These are phyloP conservation scores for Saturnia japonica DNA, from an alignment of 2,888 invertebrate species.

Conservation along the genomic window DNA sequence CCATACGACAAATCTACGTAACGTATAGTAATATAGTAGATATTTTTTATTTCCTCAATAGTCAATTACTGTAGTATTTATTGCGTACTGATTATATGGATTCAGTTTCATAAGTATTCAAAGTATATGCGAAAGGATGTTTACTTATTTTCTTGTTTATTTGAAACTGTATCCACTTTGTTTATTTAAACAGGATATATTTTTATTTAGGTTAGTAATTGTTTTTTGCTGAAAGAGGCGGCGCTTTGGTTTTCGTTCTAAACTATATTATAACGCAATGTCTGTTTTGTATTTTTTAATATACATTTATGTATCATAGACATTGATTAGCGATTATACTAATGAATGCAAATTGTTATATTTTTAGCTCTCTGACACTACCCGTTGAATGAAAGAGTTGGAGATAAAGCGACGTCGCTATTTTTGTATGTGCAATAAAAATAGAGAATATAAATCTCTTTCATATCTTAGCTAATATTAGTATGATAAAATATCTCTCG, in stretches of 20 bases:
- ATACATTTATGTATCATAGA: constrained; percentile 29
- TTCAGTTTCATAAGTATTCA: constrained; percentile 39
- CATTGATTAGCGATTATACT: constrained; percentile 39
- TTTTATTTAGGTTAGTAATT: constrained; percentile 44
- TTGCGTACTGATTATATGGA: constrained; percentile 47
- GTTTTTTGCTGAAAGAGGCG: constrained; percentile 51
- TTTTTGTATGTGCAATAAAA: constrained; percentile 80
- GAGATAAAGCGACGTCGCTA: constrained; percentile 56
- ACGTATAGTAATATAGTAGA: constrained; percentile 25
- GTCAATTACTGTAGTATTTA: constrained; percentile 61
- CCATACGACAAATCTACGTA: constrained; percentile 1
- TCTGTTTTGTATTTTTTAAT: constrained; percentile 7
- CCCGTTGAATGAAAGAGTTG: constrained; percentile 33
- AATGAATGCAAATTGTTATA: not conserved
- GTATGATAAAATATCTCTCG: constrained; percentile 67
- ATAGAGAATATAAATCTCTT: constrained; percentile 64
- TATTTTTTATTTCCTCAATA: constrained; percentile 54
- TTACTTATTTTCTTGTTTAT: constrained; percentile 22
- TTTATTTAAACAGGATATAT: constrained; percentile 34
- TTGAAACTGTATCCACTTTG: constrained; percentile 47
- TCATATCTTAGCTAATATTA: constrained; percentile 79
- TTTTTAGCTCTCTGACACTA: constrained; percentile 44
- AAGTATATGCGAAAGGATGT: not conserved
- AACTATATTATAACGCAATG: constrained; percentile 29
- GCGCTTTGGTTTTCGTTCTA: constrained; percentile 48